Evolutionary conservation across 2,888 invertebrate genomes (phyloP), one percentile per base, ranked within the genome.

Genomic region (Tenodera sinensis): DNA sequence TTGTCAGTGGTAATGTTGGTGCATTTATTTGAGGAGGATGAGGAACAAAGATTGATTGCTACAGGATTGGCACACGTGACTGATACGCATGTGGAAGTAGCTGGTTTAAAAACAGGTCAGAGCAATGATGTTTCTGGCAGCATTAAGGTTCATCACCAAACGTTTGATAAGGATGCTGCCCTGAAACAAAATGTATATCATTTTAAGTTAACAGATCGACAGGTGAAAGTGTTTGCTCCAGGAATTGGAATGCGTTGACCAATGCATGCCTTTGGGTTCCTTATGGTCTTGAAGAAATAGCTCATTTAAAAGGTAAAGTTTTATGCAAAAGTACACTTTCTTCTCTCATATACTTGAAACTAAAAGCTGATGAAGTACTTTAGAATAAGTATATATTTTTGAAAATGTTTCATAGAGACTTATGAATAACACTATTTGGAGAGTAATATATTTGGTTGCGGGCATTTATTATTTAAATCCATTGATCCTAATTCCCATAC

Each of bases 71-170:
- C 94, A 90, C 95, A 96, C 92, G 94, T 95, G 92, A 95, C 96
- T 6, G 94, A 96, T 91, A 94, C 96, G 14, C 93, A 95, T 85
- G 93, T 97, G 28, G 95, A 95, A 90, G 95, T 96, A 14, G 94
- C 95, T 88, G 95, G 95, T 83, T 93, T 97, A n/a, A 95, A 95
- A 91, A 96, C 97, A 30, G 97, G 97, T 3, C 94, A 95, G 91
- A 97, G 97, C 92, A 94, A 94, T 25, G 96, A 97, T 93, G 96
- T 97, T 1, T 96, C 97, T 42, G 97, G 97, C 15, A 94, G 95
- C 91, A 92, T 96, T 90, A 95, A 94, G 90, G 93, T 97, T 84
- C 94, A 90, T 94, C 92, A 92, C 93, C 87, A 91, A 91, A 89
- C 84, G 89, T 87, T 28, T 27, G 82, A 88, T 12, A 47, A 90